phyloP scores from a whole-genome alignment of 2,888 invertebrate genomes.

The Pyrrhia umbra region DNA sequence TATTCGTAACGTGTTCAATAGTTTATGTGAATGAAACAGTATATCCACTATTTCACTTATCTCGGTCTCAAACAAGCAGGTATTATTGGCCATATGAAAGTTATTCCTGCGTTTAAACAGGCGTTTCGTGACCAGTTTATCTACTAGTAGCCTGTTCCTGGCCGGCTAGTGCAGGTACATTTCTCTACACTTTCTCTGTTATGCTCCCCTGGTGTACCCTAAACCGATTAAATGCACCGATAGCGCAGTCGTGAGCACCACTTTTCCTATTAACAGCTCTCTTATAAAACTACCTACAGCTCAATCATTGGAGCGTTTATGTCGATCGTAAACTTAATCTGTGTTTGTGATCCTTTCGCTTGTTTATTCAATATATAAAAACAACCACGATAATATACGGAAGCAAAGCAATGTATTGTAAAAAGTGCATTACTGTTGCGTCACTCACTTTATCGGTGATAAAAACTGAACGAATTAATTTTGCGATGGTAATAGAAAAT shows the following conservation, averaged over 20 bases:
- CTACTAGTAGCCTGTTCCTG: conserved; percentile 68
- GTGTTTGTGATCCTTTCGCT: conserved; percentile 13
- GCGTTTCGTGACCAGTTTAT: conserved; percentile 76
- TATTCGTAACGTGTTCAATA: conserved; percentile 6
- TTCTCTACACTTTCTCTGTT: conserved; percentile 75
- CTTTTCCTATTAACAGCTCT: conserved; percentile 29
- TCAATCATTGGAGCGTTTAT: conserved; percentile 20
- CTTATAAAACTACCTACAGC: conserved; percentile 12
- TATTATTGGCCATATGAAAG: conserved; percentile 66
- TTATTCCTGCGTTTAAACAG: conserved; percentile 64
- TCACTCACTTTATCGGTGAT: background rate
- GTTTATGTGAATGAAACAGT: conserved; percentile 17
- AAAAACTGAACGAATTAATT: conserved; percentile 5
- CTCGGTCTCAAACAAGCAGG: conserved; percentile 43
- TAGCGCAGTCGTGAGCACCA: conserved; percentile 4
- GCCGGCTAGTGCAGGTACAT: conserved; percentile 54
- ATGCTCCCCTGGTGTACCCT: conserved; percentile 47
- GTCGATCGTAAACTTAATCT: conserved; percentile 26
- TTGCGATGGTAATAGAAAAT: conserved; percentile 3
- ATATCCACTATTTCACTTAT: conserved; percentile 16
- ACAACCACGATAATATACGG: conserved; percentile 11
- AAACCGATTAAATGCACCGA: conserved; percentile 43
- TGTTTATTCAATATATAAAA: conserved; percentile 1
- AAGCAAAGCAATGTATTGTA: background rate
- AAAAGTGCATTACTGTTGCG: conserved; percentile 13